A percentile compares a stretch with the other conserved stretches of the same genome.
These are phyloP conservation scores for Ectobius pallidus DNA, from an alignment of 2,888 invertebrate genomes.

Conservation along the genomic window DNA sequence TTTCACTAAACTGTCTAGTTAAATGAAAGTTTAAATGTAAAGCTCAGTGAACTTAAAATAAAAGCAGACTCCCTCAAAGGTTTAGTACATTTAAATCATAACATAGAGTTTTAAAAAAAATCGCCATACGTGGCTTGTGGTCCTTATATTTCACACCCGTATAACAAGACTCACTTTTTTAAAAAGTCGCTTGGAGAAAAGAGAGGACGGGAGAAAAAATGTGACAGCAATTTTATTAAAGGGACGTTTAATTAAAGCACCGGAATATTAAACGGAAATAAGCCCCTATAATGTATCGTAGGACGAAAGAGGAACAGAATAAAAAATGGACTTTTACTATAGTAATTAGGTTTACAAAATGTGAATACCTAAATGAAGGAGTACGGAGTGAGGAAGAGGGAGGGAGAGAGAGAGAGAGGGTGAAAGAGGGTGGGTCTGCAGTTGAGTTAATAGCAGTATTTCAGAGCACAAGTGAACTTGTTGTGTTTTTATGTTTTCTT, in stretches of 20 bases:
- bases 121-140: constrained; percentile 10
- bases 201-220: constrained; percentile 11
- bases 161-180: constrained; percentile 24
- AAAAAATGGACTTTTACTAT: constrained; percentile 28
- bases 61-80: no score
- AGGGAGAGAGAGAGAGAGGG: no score
- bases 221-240: constrained; percentile 33
- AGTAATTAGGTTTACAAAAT: constrained; percentile 31
- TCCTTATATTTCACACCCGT: constrained; percentile 15
- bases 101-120: no score
- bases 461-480: constrained; percentile 13
- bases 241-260: constrained; percentile 30
- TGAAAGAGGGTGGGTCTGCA: no score
- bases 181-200: constrained; percentile 20
- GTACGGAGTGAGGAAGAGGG: background rate
- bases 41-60: no score
- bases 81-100: no score
- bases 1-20: no score
- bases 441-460: constrained; percentile 2
- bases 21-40: no score
- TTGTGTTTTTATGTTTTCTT: no score
- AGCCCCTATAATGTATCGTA: constrained; percentile 29
- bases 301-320: constrained; percentile 22
- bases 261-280: constrained; percentile 30
- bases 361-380: constrained; percentile 26